These are phyloP conservation scores for Trypoxylus dichotomus DNA, from an alignment of 1,140 invertebrate genomes.

Conservation along the genomic window DNA sequence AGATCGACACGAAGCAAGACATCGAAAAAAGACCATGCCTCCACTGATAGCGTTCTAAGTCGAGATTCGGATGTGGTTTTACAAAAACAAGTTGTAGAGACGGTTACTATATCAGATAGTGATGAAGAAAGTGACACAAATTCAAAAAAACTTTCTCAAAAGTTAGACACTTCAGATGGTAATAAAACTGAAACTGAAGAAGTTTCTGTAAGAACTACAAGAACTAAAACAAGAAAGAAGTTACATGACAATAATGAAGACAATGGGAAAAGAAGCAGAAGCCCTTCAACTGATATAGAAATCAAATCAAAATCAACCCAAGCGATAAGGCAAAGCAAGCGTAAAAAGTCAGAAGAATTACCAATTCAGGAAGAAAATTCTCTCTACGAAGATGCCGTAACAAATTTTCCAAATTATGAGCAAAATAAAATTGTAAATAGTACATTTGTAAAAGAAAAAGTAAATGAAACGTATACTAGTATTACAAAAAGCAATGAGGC, in stretches of 20 bases:
- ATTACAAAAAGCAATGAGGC: no score
- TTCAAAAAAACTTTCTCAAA: not conserved
- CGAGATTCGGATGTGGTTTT: conserved; percentile 36
- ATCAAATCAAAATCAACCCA: conserved; percentile 29
- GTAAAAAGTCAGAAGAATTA: conserved; percentile 16
- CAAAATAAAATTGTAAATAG: conserved; percentile 32
- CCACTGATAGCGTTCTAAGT: not conserved
- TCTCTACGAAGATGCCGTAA: conserved; percentile 40
- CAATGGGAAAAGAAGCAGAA: conserved; percentile 26
- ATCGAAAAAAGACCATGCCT: not conserved
- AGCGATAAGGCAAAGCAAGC: conserved; percentile 23
- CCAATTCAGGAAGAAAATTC: not conserved
- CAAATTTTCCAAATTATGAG: not conserved
- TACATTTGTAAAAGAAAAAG: conserved; percentile 22
- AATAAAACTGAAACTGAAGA: not conserved
- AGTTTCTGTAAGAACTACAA: not conserved
- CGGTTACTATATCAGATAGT: conserved; percentile 31
- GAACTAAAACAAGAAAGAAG: not conserved
- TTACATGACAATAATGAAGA: conserved; percentile 7
- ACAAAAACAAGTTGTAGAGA: conserved; percentile 26
- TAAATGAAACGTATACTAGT: not conserved
- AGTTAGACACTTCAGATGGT: not conserved
- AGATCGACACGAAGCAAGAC: conserved; percentile 29
- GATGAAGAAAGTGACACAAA: conserved; percentile 22
- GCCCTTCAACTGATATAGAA: conserved; percentile 14